Conservation (phyloP, 1,140 invertebrate species). For the Mylabris phalerata region DNA sequence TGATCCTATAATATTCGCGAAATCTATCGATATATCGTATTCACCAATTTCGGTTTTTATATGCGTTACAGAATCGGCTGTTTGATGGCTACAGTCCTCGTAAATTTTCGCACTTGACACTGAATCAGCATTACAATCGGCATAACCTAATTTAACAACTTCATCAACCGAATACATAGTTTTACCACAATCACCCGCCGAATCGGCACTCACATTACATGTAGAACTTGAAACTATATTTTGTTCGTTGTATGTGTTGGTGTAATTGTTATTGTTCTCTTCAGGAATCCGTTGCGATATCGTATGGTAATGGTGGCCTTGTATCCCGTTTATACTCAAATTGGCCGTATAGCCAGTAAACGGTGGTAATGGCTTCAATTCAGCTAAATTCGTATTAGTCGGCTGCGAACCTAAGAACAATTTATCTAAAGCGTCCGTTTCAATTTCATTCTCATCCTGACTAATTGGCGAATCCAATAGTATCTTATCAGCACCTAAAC, state of each 20-base stretch:
- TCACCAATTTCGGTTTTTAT: constrained; percentile 48
- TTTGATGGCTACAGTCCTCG: constrained; percentile 42
- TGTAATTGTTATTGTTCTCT: constrained; percentile 53
- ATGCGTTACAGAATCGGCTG: constrained; percentile 41
- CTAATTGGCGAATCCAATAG: constrained; percentile 43
- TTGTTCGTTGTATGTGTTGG: constrained; percentile 48
- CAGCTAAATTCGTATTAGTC: constrained; percentile 58
- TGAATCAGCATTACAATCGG: constrained; percentile 44
- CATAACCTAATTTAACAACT: constrained; percentile 37
- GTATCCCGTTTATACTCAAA: constrained; percentile 74
- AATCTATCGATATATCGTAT: constrained; percentile 73
- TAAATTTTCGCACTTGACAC: constrained; percentile 45
- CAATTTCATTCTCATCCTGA: constrained; percentile 42
- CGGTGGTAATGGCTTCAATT: constrained; percentile 78
- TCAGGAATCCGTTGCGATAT: constrained; percentile 64
- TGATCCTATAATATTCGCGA: constrained; percentile 79
- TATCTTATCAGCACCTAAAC: constrained; percentile 44
- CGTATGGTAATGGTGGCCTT: constrained; percentile 78
- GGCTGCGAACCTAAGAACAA: constrained; percentile 53
- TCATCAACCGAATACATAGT: constrained; percentile 51
- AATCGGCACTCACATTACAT: constrained; percentile 42
- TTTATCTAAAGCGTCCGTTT: constrained; percentile 55
- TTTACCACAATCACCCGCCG: constrained; percentile 50
- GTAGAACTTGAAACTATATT: constrained; percentile 61
- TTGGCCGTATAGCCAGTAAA: constrained; percentile 80